Conservation (phyloP, 2,888 invertebrate genomes). For the Brachyptera risi region DNA sequence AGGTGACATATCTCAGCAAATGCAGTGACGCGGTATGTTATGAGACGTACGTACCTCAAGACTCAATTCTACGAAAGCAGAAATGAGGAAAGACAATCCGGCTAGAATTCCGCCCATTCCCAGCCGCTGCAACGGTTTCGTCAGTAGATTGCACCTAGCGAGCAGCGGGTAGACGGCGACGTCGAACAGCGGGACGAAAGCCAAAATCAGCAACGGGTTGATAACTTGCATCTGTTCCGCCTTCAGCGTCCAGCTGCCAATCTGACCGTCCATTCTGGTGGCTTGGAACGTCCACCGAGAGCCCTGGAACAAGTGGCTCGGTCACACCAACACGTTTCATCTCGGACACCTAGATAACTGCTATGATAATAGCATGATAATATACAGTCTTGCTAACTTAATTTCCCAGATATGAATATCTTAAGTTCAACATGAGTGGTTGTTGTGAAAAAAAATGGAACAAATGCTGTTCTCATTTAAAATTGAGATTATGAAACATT, state of each 20-base stretch:
- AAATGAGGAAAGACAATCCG: constrained; percentile 78
- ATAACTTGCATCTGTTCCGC: constrained; percentile 96
- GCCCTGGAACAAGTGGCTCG: constrained; percentile 56
- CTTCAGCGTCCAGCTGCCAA: constrained; percentile 68
- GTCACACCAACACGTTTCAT: too few relatives aligned
- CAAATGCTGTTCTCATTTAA: too few relatives aligned
- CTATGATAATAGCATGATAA: too few relatives aligned
- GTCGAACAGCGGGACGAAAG: constrained; percentile 83
- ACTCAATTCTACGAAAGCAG: constrained; percentile 75
- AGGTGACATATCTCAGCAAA: too few relatives aligned
- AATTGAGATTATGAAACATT: too few relatives aligned
- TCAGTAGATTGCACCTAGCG: constrained; percentile 60
- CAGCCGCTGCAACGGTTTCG: constrained; percentile 82
- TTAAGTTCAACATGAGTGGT: too few relatives aligned
- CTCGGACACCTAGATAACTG: too few relatives aligned
- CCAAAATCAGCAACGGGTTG: constrained; percentile 79
- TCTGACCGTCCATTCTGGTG: constrained; percentile 76
- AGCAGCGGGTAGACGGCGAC: constrained; percentile 75
- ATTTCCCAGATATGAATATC: too few relatives aligned
- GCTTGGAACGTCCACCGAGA: constrained; percentile 93
- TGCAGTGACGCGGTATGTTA: too few relatives aligned
- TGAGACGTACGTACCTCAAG: constrained; percentile 69
- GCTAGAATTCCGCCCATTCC: constrained; percentile 83
- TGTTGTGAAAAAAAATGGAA: too few relatives aligned
- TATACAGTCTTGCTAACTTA: too few relatives aligned